Evolutionary conservation across 2,888 invertebrate genomes (phyloP).

Genomic region (Caenorhabditis sp.): DNA sequence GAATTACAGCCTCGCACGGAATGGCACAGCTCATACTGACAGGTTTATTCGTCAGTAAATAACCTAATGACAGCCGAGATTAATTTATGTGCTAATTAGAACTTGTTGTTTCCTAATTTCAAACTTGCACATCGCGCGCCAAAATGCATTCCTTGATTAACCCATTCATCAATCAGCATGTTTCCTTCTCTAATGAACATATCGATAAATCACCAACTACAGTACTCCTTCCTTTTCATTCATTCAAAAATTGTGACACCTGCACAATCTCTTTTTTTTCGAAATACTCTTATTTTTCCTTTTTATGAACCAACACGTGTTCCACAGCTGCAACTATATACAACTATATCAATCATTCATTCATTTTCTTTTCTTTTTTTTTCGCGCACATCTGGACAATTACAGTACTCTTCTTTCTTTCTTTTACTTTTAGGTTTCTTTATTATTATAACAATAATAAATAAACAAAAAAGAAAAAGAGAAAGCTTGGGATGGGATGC

Average conservation of each 20-base stretch:
- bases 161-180: neutral
- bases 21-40: too few species aligned
- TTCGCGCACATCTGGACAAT: neutral
- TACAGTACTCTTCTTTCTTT: neutral
- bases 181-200: neutral
- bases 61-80: too few species aligned
- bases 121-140: neutral
- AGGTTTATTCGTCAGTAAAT: too few species aligned
- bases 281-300: neutral
- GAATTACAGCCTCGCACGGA: too few species aligned
- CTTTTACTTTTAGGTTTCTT: neutral
- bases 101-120: neutral
- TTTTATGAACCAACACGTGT: conserved; percentile 3
- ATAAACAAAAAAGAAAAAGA: neutral
- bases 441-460: neutral
- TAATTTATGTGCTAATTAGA: neutral
- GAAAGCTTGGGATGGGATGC: neutral
- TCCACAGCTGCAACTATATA: neutral
- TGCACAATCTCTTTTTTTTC: neutral
- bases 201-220: too few species aligned
- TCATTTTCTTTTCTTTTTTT: neutral
- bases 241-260: neutral
- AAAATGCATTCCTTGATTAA: neutral
- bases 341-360: neutral
- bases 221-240: too few species aligned